Evolutionary conservation across 2,888 invertebrate species (phyloP).

Genomic region (Unio delphinus): DNA sequence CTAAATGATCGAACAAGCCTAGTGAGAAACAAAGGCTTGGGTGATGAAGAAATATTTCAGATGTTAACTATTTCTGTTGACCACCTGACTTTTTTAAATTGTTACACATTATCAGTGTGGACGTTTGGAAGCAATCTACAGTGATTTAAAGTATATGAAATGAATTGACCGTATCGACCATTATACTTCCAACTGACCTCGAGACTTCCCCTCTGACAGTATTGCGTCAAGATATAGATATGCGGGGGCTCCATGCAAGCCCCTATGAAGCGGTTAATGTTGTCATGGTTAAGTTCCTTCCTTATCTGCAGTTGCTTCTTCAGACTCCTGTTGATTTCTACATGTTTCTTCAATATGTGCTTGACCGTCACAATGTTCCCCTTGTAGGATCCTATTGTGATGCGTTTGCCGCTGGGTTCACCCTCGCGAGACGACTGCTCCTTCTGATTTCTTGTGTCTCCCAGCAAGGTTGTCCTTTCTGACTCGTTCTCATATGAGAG

Average conservation of each 20-base stretch:
- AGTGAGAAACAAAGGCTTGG: too few relatives aligned
- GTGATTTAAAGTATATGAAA: too few relatives aligned
- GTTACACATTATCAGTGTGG: too few relatives aligned
- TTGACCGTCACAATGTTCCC: slow-evolving; percentile 84
- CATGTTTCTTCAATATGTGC: slow-evolving; percentile 73
- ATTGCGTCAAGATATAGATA: slow-evolving; percentile 66
- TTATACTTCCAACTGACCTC: slow-evolving; percentile 45
- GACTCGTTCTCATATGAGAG: slow-evolving; percentile 32
- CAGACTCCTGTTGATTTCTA: slow-evolving; percentile 63
- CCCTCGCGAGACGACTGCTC: slow-evolving; percentile 18
- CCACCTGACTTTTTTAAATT: too few relatives aligned
- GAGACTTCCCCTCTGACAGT: slow-evolving; percentile 66
- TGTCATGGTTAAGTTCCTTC: slow-evolving; percentile 69
- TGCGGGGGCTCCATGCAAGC: slow-evolving; percentile 67
- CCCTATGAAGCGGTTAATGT: slow-evolving; percentile 69
- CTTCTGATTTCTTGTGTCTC: slow-evolving; percentile 17
- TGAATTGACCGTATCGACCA: not conserved
- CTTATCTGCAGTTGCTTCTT: slow-evolving; percentile 67
- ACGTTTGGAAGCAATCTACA: too few relatives aligned
- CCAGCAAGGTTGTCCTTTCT: slow-evolving; percentile 18
- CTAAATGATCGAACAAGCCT: too few relatives aligned
- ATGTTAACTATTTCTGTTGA: too few relatives aligned
- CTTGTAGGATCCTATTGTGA: slow-evolving; percentile 59
- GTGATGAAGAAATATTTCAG: too few relatives aligned
- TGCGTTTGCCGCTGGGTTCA: slow-evolving; percentile 12